Base-by-base conservation (phyloP, 2,888 invertebrate genomes). In the Deilephila elpenor region DNA sequence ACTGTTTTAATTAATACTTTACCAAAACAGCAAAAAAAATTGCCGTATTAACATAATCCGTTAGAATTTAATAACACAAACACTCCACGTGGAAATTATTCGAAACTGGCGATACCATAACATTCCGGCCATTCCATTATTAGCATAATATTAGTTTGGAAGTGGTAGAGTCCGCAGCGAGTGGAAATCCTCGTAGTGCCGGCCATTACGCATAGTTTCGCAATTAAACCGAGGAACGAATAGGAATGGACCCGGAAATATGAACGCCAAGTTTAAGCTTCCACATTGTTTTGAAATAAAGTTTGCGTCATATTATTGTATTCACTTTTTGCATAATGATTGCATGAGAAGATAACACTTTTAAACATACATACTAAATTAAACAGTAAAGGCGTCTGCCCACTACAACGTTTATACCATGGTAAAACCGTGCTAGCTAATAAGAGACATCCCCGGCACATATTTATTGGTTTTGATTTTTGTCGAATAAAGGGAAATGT, bases 71-170 rank as follows among this genome's bases (percentile, higher is more conserved):
- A 61, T 61, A 61, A 32, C 25, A 60, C 51, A 5, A 67, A 44
- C 25, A 19, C 51, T 44, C 17, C 14, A 67, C 19, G 44, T 44
- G 44, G 14, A 51, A 14, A 67, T 67, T 20, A 67, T 51, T 17
- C 44, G 51, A 67, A 51, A 67, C 64, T 25, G 44, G 25, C 44
- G 29, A 1, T 67, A 51, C 67, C 17, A 44, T 44, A 67, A 67
- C 25, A 67, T 67, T 20, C 67, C 17, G 67, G 44, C 25, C 25
- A 25, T 25, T 25, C 25, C 25, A 8, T 67, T 67, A 67, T 67
- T 67, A 44, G 67, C 44, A 67, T 37, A 11, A 64, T 67, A 67
- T 67, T 67, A 67, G 67, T 67, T 67, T 11, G 20, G 25, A 67
- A 51, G 44, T 25, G 17, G 64, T 3, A 17, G 17, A 51, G 20